A percentile compares a stretch with the other conserved stretches of the same genome.
These are phyloP conservation scores for Cecropterus lyciades DNA, from an alignment of 1,140 invertebrate genomes.

Conservation along the genomic window DNA sequence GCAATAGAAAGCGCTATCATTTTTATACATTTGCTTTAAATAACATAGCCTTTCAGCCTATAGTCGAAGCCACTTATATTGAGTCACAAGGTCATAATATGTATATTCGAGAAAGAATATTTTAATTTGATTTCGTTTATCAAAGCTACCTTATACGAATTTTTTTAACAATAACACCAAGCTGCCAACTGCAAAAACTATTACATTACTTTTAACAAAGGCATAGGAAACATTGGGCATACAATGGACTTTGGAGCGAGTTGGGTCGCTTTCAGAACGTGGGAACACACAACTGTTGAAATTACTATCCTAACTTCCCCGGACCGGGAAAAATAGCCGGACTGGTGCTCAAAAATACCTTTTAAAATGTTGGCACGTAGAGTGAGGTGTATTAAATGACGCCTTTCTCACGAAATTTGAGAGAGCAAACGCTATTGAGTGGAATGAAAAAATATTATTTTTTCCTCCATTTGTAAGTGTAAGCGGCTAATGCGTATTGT, in stretches of 20 bases:
- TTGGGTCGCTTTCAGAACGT: constrained; percentile 53
- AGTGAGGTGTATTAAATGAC: constrained; percentile 34
- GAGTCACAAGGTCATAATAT: no score
- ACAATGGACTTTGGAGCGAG: constrained; percentile 42
- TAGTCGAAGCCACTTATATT: no score
- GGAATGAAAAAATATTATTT: constrained; percentile 27
- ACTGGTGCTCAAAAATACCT: constrained; percentile 56
- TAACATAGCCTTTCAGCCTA: no score
- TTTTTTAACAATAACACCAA: not conserved
- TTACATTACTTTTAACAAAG: constrained; percentile 42
- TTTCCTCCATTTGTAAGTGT: not conserved
- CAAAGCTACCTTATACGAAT: not conserved
- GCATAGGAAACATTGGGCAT: constrained; percentile 41
- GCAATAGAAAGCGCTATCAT: no score
- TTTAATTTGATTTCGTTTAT: not conserved
- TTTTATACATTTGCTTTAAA: no score
- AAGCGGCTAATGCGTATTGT: not conserved
- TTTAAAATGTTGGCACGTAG: constrained; percentile 37
- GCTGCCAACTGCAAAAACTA: constrained; percentile 1
- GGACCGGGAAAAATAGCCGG: constrained; percentile 56
- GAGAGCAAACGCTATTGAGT: constrained; percentile 12
- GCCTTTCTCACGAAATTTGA: constrained; percentile 26
- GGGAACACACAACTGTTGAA: constrained; percentile 71
- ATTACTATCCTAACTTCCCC: constrained; percentile 57
- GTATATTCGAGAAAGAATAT: no score